These are phyloP conservation scores for Bombus vancouverensis DNA, from an alignment of 1,140 invertebrate species.

Conservation along the genomic window DNA sequence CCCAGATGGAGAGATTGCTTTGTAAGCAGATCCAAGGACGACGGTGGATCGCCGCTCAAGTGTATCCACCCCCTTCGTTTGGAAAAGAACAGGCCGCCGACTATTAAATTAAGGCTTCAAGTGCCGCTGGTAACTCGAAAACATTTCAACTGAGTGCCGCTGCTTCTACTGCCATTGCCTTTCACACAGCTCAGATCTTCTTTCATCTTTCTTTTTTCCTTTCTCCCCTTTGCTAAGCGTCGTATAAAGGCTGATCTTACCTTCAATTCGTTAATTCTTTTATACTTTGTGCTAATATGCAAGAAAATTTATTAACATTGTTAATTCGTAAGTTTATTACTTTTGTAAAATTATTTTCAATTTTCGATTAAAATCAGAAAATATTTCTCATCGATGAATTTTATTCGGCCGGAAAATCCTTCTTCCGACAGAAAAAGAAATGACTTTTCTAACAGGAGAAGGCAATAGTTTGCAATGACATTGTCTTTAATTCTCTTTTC, in stretches of 20 bases:
- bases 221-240: too few species aligned
- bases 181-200: not conserved
- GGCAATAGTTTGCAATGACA: not conserved
- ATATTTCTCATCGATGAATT: not conserved
- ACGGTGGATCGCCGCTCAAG: conserved; percentile 28
- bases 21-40: conserved; percentile 75
- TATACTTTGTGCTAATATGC: not conserved
- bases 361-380: not conserved
- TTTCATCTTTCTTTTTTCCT: not conserved
- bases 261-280: not conserved
- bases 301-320: too few species aligned
- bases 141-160: conserved; percentile 27
- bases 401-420: not conserved
- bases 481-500: not conserved
- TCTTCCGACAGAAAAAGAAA: not conserved
- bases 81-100: conserved; percentile 40
- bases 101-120: conserved; percentile 57
- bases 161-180: not conserved
- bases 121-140: conserved; percentile 36
- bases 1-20: conserved; percentile 74
- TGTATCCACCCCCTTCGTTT: conserved; percentile 55
- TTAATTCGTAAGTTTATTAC: too few species aligned
- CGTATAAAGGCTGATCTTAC: not conserved
- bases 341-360: not conserved
- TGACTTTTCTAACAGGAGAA: not conserved